Evolutionary conservation across 2,888 invertebrate species (phyloP).

Genomic region (Limnephilus lunatus): DNA sequence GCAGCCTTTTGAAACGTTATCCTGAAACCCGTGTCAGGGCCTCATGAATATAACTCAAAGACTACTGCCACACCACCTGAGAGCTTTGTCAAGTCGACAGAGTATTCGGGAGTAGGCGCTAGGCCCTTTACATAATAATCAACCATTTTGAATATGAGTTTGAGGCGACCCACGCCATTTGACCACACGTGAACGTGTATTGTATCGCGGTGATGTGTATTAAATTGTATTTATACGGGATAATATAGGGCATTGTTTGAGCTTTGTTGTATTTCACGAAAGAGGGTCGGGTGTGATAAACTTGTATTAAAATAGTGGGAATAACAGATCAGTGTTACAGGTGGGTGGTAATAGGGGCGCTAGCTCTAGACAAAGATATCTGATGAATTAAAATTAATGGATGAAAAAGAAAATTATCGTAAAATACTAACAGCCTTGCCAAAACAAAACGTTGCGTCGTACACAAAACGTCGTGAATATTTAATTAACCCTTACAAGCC

Average conservation of each 20-base stretch:
- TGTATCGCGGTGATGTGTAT: neutral
- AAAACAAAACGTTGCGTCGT: too few relatives aligned
- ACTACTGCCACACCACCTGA: constrained; percentile 21
- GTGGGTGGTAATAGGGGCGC: neutral
- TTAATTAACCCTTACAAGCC: too few relatives aligned
- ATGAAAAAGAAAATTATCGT: neutral
- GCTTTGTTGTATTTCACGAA: neutral
- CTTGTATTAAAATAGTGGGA: neutral
- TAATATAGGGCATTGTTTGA: neutral
- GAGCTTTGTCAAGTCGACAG: constrained; percentile 40
- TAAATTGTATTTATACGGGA: neutral
- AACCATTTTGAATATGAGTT: constrained; percentile 43
- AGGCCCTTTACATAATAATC: constrained; percentile 34
- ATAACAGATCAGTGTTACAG: neutral
- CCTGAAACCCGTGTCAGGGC: constrained; percentile 22
- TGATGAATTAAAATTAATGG: neutral
- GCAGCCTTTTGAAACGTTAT: constrained; percentile 13
- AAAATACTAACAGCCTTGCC: too few relatives aligned
- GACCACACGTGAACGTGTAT: constrained; percentile 6
- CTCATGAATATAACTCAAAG: constrained; percentile 47
- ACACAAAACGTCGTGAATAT: too few relatives aligned
- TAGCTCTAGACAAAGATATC: neutral
- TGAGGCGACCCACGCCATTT: constrained; percentile 15
- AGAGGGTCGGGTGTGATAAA: neutral
- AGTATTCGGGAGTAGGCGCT: constrained; percentile 8